phyloP scores from a whole-genome alignment of 2,113 vertebrate genomes.

The Ivindomyrus marchei region DNA sequence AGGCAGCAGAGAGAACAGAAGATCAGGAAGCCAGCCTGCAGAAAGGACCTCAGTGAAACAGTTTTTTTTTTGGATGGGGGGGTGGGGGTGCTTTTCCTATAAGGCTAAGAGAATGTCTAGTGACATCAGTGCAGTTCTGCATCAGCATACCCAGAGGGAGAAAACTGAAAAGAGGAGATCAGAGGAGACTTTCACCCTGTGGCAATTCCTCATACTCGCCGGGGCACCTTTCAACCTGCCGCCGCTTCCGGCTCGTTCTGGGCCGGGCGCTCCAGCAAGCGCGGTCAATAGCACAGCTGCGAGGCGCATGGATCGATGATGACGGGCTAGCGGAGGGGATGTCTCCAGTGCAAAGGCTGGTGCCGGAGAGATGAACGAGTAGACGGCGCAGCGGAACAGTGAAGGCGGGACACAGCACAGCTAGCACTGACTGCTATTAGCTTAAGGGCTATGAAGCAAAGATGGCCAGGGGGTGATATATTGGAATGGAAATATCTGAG shows the following conservation, averaged over 20 bases:
- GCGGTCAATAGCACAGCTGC: neutral
- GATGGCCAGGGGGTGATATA: neutral
- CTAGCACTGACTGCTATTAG: neutral
- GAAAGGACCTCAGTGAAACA: neutral
- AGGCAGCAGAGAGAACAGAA: neutral
- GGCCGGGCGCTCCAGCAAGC: neutral
- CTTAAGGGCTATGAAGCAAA: neutral
- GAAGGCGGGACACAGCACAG: neutral
- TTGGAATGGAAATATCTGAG: neutral
- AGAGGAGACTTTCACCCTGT: neutral
- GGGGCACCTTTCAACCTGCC: neutral
- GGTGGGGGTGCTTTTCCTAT: neutral
- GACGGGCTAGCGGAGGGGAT: neutral
- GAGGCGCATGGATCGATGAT: neutral
- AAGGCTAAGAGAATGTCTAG: neutral
- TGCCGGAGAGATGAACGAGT: neutral
- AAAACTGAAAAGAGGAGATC: constrained; percentile 3
- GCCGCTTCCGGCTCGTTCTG: too few relatives aligned
- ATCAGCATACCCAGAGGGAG: neutral
- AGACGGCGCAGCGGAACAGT: neutral
- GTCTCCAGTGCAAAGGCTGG: neutral
- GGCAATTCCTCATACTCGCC: neutral
- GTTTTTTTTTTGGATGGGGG: neutral
- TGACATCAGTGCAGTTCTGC: constrained; percentile 10
- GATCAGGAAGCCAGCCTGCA: neutral